Base-by-base conservation (phyloP, 2,888 invertebrate species). In the Lasioglossum lativentre region DNA sequence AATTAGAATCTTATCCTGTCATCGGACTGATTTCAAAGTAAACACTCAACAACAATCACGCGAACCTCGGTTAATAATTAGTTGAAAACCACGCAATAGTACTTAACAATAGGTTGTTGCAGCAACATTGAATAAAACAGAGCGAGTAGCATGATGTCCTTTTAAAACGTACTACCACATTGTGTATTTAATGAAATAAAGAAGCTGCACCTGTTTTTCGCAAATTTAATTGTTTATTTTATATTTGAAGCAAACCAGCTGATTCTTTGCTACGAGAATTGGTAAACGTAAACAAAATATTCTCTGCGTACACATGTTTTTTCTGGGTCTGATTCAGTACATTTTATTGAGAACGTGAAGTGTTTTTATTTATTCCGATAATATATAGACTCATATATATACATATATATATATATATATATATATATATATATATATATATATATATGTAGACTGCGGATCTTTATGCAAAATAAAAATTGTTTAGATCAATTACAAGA, bases 51-150 rank as follows among this genome's bases (percentile, higher is more conserved):
- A 19, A 52, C 27, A n/a, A 34, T 81, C 19, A 0, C 42, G 34
- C 5, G 10, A n/a, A 45, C 59, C 40, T 52, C 66, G 12, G 6
- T 34, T 75, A 66, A 82, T 74, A 66, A 82, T 74, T 59, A 23
- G 14, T 12, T 82, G 16, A 16, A 47, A 16, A 16, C 42, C 34
- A 63, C 23, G 8, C 27, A 40, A n/a, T n/a, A 10, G 19, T n/a
- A 45, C 19, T n/a, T 63, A 30, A 63, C 23, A 27, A 38, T 73
- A 59, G 4, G 10, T 77, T 34, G 23, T 16, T 74, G n/a, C 12
- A n/a, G 2, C 30, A 16, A 40, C 6, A 56, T 16, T 12, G 56
- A 63, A 78, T 75, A 45, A 75, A 71, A 10, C 14, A 27, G 4
- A 71, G 14, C 40, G 6, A 56, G 70, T 73, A 71, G 19, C 45